These are phyloP conservation scores for Metacarcinus magister DNA, from an alignment of 2,888 invertebrate genomes.

Conservation along the genomic window DNA sequence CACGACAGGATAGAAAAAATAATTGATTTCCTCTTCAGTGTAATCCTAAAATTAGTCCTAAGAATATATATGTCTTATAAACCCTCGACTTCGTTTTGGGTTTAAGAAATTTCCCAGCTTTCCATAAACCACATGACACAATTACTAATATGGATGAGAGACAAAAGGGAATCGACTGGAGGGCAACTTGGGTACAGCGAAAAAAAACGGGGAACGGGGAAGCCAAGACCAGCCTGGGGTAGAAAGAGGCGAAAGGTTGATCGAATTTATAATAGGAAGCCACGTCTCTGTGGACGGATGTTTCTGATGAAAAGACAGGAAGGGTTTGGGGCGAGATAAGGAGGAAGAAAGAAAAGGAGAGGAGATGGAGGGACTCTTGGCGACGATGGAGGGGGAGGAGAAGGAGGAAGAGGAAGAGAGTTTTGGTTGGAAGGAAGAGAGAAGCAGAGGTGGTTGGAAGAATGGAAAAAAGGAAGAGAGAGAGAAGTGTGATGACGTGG, in stretches of 20 bases:
- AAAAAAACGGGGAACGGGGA: neutral
- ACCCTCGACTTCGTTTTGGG: neutral
- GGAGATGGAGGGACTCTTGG: slow-evolving; percentile 28
- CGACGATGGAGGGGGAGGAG: neutral
- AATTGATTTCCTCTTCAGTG: neutral
- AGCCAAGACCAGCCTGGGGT: neutral
- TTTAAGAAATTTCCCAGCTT: neutral
- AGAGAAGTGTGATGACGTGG: slow-evolving; percentile 16
- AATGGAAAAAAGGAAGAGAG: neutral
- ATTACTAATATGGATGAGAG: neutral
- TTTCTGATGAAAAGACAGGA: slow-evolving; percentile 31
- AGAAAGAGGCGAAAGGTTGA: neutral
- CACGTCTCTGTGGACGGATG: neutral
- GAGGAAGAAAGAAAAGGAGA: neutral
- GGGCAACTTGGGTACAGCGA: neutral
- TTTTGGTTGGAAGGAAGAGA: too few relatives aligned
- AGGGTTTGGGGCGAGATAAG: slow-evolving; percentile 23
- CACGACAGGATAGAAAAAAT: neutral
- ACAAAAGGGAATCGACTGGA: neutral
- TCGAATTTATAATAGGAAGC: slow-evolving; percentile 1
- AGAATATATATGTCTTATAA: neutral
- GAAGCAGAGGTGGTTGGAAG: too few relatives aligned
- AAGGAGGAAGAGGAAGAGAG: neutral
- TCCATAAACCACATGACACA: too few relatives aligned
- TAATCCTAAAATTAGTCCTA: neutral